Evolutionary conservation across 2,113 vertebrate genomes (phyloP).

Genomic region (Anser brachyrhynchus): DNA sequence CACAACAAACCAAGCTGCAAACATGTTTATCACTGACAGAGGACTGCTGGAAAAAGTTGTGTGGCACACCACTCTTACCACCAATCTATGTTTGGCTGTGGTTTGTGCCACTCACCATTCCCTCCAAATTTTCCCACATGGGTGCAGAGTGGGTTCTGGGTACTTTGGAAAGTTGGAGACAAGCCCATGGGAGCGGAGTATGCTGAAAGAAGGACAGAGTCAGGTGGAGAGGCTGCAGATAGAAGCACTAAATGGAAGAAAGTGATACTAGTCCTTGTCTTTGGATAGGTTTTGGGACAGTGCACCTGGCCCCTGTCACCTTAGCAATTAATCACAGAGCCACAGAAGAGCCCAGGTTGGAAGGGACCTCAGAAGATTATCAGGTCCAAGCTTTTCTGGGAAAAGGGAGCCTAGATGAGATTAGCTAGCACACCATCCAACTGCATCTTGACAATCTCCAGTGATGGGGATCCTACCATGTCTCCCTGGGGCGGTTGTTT

Average conservation of each 20-base stretch:
- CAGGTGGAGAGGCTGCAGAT: slow-evolving; percentile 13
- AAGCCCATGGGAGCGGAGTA: not conserved
- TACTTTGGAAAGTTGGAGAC: not conserved
- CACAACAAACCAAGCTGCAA: not conserved
- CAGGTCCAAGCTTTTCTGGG: not conserved
- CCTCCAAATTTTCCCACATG: not conserved
- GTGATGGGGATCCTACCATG: not conserved
- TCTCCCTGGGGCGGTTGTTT: not conserved
- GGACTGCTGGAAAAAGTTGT: not conserved
- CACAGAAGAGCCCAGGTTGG: not conserved
- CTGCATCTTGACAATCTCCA: not conserved
- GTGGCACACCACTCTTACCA: not conserved
- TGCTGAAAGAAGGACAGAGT: not conserved
- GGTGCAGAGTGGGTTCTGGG: not conserved
- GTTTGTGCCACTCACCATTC: not conserved
- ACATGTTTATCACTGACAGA: not conserved
- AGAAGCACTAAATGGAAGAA: not conserved
- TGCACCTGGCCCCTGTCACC: not conserved
- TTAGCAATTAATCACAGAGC: not conserved
- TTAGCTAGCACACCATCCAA: not conserved
- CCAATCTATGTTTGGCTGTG: rapidly evolving
- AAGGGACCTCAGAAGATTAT: not conserved
- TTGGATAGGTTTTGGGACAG: not conserved
- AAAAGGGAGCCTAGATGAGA: not conserved
- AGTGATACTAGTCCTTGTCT: not conserved